Conservation (phyloP, 1,140 invertebrate species). For the Nymphalis io region DNA sequence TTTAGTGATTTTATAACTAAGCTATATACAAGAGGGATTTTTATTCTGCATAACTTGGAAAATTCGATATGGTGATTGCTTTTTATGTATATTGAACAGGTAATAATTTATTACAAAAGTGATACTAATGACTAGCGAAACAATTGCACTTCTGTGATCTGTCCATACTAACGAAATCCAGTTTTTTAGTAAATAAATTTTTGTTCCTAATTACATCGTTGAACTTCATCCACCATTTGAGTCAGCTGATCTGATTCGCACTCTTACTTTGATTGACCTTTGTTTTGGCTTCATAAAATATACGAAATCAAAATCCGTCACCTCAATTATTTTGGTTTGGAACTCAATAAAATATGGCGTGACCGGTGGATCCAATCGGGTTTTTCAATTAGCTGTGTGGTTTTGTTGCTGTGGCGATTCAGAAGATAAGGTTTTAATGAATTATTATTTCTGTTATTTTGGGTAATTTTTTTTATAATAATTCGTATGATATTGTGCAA, state of each 20-base stretch:
- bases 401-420: slow-evolving; percentile 28
- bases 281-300: slow-evolving; percentile 10
- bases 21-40: no score
- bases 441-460: slow-evolving; percentile 9
- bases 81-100: no score
- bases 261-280: not conserved
- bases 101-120: no score
- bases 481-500: not conserved
- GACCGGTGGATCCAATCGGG: slow-evolving; percentile 35
- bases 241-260: not conserved
- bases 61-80: no score
- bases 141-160: no score
- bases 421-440: slow-evolving; percentile 32
- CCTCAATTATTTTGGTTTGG: slow-evolving; percentile 23
- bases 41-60: no score
- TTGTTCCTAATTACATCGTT: no score
- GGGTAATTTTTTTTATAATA: not conserved
- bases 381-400: slow-evolving; percentile 36
- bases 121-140: no score
- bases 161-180: no score
- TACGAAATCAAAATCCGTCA: slow-evolving; percentile 20
- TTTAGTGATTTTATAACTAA: no score
- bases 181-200: no score
- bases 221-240: no score
- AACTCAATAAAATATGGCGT: slow-evolving; percentile 38